These are phyloP conservation scores for Chymomyza amoena DNA, from an alignment of 2,888 invertebrate species.

Conservation along the genomic window DNA sequence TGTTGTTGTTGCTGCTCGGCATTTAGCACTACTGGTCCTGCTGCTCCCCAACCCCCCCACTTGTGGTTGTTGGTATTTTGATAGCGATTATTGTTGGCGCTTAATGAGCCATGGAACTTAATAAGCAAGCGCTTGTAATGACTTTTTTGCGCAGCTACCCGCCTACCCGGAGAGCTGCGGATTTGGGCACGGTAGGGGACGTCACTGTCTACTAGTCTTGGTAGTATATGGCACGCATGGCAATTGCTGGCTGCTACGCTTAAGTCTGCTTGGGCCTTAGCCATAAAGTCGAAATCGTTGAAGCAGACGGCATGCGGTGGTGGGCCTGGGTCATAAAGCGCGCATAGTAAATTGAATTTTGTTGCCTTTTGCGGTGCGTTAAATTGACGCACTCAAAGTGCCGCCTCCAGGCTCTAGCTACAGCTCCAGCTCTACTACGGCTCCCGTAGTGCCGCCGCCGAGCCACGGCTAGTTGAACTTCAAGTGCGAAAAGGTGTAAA, in stretches of 20 bases:
- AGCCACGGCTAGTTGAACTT: slow-evolving; percentile 1
- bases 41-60: neutral
- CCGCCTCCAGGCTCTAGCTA: neutral
- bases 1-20: slow-evolving; percentile 17
- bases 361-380: slow-evolving; percentile 64
- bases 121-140: slow-evolving; percentile 71
- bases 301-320: slow-evolving; percentile 31
- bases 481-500: neutral
- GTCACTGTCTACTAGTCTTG: neutral
- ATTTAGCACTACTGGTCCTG: neutral
- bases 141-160: slow-evolving; percentile 38
- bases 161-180: neutral
- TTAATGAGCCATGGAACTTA: slow-evolving; percentile 72
- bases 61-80: slow-evolving; percentile 44
- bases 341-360: slow-evolving; percentile 71
- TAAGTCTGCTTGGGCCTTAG: slow-evolving; percentile 19
- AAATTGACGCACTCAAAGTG: neutral
- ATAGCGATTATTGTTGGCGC: slow-evolving; percentile 65
- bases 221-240: slow-evolving; percentile 37
- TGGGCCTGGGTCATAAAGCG: slow-evolving; percentile 61
- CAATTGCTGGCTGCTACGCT: slow-evolving; percentile 30
- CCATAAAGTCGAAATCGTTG: slow-evolving; percentile 55
- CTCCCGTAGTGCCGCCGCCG: neutral
- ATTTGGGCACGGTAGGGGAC: too few relatives aligned
- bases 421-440: neutral